Percentiles rank a stretch among this genome's conserved stretches.
These are phyloP conservation scores for Casuarius casuarius DNA, from an alignment of 2,113 vertebrate species.

Conservation along the genomic window DNA sequence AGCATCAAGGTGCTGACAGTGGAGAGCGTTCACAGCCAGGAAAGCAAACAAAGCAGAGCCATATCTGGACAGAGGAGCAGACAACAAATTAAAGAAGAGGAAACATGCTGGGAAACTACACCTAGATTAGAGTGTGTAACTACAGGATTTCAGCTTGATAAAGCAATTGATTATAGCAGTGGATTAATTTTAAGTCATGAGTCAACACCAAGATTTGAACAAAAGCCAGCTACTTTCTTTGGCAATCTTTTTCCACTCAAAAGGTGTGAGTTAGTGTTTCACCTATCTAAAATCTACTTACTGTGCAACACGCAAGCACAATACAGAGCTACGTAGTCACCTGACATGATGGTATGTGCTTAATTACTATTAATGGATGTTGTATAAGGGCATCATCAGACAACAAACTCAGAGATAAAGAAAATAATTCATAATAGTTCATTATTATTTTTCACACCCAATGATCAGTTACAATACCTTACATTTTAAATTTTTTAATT, in stretches of 20 bases:
- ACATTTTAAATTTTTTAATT: background rate
- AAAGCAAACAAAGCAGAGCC: background rate
- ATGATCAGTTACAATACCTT: background rate
- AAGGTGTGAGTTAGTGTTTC: background rate
- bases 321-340: background rate
- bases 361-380: background rate
- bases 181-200: slow-evolving; percentile 24
- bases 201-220: background rate
- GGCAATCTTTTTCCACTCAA: background rate
- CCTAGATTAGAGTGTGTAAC: slow-evolving; percentile 10
- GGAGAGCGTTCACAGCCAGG: background rate
- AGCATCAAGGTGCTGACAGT: background rate
- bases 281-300: background rate
- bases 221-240: background rate
- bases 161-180: slow-evolving; percentile 19
- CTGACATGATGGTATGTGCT: background rate
- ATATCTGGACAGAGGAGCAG: background rate
- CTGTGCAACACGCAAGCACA: background rate
- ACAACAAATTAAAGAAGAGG: background rate
- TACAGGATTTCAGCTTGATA: slow-evolving; percentile 42
- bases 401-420: background rate
- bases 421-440: background rate
- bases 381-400: background rate
- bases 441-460: background rate
- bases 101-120: background rate